Evolutionary conservation across 2,797 vertebrate genomes (phyloP).

Genomic region (Anomalospiza imberbis): DNA sequence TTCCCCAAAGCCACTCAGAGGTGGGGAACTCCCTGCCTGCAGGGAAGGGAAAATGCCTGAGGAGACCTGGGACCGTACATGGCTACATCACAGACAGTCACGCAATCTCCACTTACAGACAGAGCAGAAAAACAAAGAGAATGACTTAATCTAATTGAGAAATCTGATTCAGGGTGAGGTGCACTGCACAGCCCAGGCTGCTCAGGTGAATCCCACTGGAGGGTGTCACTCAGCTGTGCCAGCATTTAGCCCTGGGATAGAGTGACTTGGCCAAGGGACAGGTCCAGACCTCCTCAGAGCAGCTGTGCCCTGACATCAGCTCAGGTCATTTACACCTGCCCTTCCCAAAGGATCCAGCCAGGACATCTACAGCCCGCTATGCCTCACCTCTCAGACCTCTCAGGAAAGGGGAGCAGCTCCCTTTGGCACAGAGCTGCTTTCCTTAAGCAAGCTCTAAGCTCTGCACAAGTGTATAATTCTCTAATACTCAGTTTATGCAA

Average conservation of each 20-base stretch:
- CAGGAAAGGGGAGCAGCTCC: neutral
- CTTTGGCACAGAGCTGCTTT: neutral
- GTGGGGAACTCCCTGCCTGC: neutral
- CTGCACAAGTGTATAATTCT: neutral
- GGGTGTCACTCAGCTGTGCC: neutral
- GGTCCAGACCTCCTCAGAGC: neutral
- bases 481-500: neutral
- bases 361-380: neutral
- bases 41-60: neutral
- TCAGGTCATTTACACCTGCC: neutral
- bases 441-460: neutral
- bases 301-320: neutral
- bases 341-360: neutral
- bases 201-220: neutral
- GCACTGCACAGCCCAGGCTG: neutral
- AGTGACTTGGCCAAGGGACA: neutral
- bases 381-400: neutral
- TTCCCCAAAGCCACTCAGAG: neutral
- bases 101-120: neutral
- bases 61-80: rapidly evolving
- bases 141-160: neutral
- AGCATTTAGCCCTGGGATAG: neutral
- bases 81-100: neutral
- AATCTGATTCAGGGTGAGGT: neutral
- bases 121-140: neutral